phyloP scores from a whole-genome alignment of 2,797 vertebrate species.

The Myioborus melanocephalus region DNA sequence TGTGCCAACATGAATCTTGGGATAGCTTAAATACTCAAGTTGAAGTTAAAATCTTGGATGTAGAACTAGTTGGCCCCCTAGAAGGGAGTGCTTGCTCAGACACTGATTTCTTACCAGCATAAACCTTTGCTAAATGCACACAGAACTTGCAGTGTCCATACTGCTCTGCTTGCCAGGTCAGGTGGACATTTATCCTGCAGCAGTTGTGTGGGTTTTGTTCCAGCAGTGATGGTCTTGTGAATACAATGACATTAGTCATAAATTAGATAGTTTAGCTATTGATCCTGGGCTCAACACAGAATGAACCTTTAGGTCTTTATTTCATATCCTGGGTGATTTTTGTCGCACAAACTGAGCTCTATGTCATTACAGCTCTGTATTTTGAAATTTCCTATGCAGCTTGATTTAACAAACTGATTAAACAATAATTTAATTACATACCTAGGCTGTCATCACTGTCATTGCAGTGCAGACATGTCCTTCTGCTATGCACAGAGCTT shows the following conservation, averaged over 20 bases:
- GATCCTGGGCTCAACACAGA: not conserved
- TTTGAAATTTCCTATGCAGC: not conserved
- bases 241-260: not conserved
- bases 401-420: not conserved
- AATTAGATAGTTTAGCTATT: not conserved
- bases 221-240: not conserved
- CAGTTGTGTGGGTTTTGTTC: not conserved
- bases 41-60: not conserved
- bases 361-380: not conserved
- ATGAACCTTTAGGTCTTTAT: not conserved
- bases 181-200: not conserved
- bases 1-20: not conserved
- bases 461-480: not conserved
- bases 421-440: not conserved
- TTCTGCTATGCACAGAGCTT: not conserved
- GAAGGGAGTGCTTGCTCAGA: not conserved
- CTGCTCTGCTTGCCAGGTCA: not conserved
- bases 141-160: not conserved
- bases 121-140: not conserved
- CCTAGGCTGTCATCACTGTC: not conserved
- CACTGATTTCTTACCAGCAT: not conserved
- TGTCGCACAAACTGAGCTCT: not conserved
- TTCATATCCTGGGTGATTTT: not conserved
- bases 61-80: not conserved
- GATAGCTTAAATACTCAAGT: not conserved